Percentiles rank a stretch among this genome's conserved stretches.
These are phyloP conservation scores for Nesidiocoris tenuis DNA, from an alignment of 2,888 invertebrate species.

Conservation along the genomic window DNA sequence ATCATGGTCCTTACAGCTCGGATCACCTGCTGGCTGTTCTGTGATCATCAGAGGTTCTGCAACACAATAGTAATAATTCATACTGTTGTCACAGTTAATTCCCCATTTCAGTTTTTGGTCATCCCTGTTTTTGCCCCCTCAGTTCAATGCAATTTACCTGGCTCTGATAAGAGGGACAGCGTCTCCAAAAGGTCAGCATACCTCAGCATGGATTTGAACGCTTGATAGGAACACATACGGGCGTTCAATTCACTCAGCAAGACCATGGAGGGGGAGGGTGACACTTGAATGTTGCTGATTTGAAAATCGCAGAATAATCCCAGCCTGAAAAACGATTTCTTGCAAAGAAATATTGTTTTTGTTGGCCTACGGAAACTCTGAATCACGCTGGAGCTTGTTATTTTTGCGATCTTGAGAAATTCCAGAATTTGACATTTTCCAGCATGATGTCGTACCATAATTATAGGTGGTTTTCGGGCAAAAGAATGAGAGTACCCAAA, in stretches of 20 bases:
- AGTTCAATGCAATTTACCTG: not conserved
- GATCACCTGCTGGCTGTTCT: not conserved
- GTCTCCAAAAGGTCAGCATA: constrained; percentile 48
- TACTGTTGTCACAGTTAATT: too few species aligned
- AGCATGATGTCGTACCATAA: too few species aligned
- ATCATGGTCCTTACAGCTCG: not conserved
- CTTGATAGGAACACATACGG: constrained; percentile 47
- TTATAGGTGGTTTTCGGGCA: too few species aligned
- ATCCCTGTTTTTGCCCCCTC: too few species aligned
- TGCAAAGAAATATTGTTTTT: too few species aligned
- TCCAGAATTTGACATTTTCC: too few species aligned
- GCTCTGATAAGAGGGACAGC: constrained; percentile 46
- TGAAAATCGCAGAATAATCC: not conserved
- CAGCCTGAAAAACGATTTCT: not conserved
- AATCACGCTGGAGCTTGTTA: too few species aligned
- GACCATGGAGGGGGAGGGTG: constrained; percentile 44
- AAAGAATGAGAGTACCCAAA: too few species aligned
- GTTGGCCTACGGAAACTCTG: too few species aligned
- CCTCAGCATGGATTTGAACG: constrained; percentile 47
- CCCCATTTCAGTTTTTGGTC: too few species aligned
- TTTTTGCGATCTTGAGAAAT: too few species aligned
- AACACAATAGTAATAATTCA: not conserved
- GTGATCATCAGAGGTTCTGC: not conserved
- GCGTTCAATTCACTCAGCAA: constrained; percentile 48
- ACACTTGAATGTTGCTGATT: not conserved